Percentiles rank a stretch among this genome's conserved stretches.
Evolutionary conservation across 2,797 vertebrate species (phyloP).

Genomic region (Odontamblyopus rebecca): DNA sequence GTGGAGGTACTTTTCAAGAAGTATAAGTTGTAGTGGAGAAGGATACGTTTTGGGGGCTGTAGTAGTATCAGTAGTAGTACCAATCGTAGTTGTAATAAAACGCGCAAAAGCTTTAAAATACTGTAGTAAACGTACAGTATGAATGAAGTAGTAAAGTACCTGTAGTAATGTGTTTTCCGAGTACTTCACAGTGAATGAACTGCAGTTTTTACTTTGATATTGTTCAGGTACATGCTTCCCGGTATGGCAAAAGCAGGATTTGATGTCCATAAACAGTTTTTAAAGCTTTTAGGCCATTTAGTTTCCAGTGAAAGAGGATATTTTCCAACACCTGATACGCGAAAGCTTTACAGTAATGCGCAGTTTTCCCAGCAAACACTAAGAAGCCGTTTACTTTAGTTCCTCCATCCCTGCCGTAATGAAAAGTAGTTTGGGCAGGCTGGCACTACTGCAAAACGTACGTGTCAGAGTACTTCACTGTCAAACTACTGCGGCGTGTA

Average conservation of each 20-base stretch:
- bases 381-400: slow-evolving; percentile 34
- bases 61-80: too few species aligned
- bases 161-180: too few species aligned
- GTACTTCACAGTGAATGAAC: too few species aligned
- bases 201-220: background rate
- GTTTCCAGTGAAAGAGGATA: slow-evolving; percentile 14
- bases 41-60: too few species aligned
- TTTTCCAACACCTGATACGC: slow-evolving; percentile 37
- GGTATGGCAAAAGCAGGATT: background rate
- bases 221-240: too few species aligned
- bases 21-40: too few species aligned
- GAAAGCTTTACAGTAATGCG: slow-evolving; percentile 23
- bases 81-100: too few species aligned
- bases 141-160: too few species aligned
- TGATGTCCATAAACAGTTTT: background rate
- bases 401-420: slow-evolving; percentile 14
- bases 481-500: background rate
- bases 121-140: too few species aligned
- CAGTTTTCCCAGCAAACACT: slow-evolving; percentile 30
- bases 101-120: too few species aligned
- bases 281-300: slow-evolving; percentile 27
- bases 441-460: background rate
- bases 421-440: slow-evolving; percentile 10
- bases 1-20: too few species aligned
- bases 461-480: background rate